phyloP scores from a whole-genome alignment of 1,140 invertebrate genomes.

The Drosophila tsacasi region DNA sequence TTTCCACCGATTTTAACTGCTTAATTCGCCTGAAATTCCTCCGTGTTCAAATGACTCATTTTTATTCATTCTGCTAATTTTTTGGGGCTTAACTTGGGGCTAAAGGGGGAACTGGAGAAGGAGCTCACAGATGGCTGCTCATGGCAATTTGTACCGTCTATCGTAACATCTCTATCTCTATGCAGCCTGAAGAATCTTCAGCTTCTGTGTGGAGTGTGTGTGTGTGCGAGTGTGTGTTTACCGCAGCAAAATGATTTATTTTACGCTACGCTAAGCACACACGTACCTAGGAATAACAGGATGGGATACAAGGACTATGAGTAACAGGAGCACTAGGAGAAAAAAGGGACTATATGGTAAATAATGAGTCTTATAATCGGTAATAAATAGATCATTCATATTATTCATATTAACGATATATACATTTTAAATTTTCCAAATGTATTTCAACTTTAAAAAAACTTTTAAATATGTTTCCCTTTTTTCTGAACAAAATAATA shows the following conservation, averaged over 20 bases:
- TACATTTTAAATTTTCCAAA: no score
- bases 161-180: conserved; percentile 53
- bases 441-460: not conserved
- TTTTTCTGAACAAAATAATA: not conserved
- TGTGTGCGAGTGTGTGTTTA: conserved; percentile 44
- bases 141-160: conserved; percentile 53
- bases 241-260: conserved; percentile 79
- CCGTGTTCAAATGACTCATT: conserved; percentile 63
- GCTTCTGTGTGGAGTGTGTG: conserved; percentile 16
- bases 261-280: conserved; percentile 75
- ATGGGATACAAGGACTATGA: conserved; percentile 7
- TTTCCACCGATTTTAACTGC: conserved; percentile 54
- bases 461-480: not conserved
- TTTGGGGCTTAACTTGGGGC: conserved; percentile 20
- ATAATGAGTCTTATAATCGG: not conserved
- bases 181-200: conserved; percentile 39
- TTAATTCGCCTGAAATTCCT: conserved; percentile 56
- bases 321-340: not conserved
- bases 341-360: rapidly evolving
- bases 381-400: no score
- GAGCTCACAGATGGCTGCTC: conserved; percentile 22
- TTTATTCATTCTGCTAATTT: conserved; percentile 79
- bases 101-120: not conserved
- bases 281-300: conserved; percentile 55
- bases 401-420: no score